Conservation (phyloP, 2,113 vertebrate genomes). For the cattle (Bos taurus) region ARS-UCD2.0 NC_037345.1:7234001-7234500, state of each 20-base stretch:
- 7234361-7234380: background rate
- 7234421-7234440: background rate
- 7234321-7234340: background rate
- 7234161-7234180: background rate
- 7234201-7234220: background rate
- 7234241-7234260: background rate
- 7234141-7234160: background rate
- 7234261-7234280: background rate
- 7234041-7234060: background rate
- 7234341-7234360: background rate
- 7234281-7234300: background rate
- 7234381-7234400: background rate
- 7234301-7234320: background rate
- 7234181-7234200: background rate
- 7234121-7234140: background rate
- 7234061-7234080: background rate
- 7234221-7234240: background rate
- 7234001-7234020: background rate
- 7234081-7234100: background rate
- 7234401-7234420: background rate
- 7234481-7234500: slow-evolving; percentile 5
- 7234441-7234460: background rate
- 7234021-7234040: background rate
- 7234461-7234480: background rate
- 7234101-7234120: background rate